These are phyloP conservation scores for Myanophis thanlyinensis DNA, from an alignment of 2,113 vertebrate species.

Conservation along the genomic window DNA sequence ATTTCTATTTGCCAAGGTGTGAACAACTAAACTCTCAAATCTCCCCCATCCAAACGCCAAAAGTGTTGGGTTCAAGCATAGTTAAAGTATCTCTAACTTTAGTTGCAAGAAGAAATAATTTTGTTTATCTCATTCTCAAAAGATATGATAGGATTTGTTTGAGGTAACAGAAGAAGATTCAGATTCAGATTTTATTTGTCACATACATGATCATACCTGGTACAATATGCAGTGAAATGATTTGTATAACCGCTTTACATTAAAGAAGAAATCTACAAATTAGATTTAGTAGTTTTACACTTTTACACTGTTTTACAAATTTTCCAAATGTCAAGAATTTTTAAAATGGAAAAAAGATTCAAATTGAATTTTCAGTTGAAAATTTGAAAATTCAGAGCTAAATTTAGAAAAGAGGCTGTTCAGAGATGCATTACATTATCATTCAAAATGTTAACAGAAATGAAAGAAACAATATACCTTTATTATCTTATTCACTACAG, in stretches of 20 bases:
- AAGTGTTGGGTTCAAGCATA: not conserved
- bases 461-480: not conserved
- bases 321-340: too few relatives aligned
- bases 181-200: too few relatives aligned
- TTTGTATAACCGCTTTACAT: too few relatives aligned
- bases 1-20: not conserved
- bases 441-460: not conserved
- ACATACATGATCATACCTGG: too few relatives aligned
- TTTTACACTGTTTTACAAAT: too few relatives aligned
- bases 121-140: not conserved
- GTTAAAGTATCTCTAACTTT: not conserved
- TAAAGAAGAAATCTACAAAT: too few relatives aligned
- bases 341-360: too few relatives aligned
- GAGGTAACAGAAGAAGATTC: not conserved
- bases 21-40: not conserved
- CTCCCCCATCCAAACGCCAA: not conserved
- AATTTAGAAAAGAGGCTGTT: not conserved
- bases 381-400: too few relatives aligned
- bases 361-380: too few relatives aligned
- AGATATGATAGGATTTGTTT: not conserved
- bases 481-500: not conserved
- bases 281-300: too few relatives aligned
- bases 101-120: not conserved
- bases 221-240: too few relatives aligned
- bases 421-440: not conserved